Conservation (phyloP, 2,113 vertebrate genomes). For the Apus apus region DNA sequence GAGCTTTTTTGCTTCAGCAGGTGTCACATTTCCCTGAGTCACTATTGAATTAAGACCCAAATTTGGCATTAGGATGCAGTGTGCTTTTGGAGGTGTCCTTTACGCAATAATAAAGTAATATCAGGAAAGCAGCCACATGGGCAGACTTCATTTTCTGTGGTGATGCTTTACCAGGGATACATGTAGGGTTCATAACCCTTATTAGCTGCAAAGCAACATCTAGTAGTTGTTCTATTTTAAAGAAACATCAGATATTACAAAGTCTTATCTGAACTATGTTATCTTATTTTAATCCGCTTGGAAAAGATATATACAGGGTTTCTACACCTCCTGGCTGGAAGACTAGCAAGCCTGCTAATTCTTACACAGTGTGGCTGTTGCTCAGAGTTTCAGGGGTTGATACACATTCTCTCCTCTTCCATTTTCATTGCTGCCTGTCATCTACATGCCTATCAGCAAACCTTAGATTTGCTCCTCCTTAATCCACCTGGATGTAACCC, state of each 20-base stretch:
- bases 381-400: background rate
- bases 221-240: background rate
- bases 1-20: background rate
- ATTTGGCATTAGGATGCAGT: background rate
- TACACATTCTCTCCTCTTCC: background rate
- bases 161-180: background rate
- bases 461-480: background rate
- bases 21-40: background rate
- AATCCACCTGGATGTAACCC: background rate
- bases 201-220: background rate
- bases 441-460: background rate
- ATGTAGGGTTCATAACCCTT: background rate
- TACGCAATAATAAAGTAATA: background rate
- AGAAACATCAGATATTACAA: background rate
- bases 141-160: fast-evolving
- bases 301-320: background rate
- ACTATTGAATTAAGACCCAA: background rate
- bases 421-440: background rate
- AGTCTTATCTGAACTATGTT: background rate
- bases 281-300: background rate
- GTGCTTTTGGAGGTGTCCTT: background rate
- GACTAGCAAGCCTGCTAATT: background rate
- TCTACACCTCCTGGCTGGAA: background rate
- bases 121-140: background rate
- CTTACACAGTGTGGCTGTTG: background rate